A percentile compares a stretch with the other conserved stretches of the same genome.
phyloP scores from a whole-genome alignment of 1,140 invertebrate genomes.

The Halesus radiatus region DNA sequence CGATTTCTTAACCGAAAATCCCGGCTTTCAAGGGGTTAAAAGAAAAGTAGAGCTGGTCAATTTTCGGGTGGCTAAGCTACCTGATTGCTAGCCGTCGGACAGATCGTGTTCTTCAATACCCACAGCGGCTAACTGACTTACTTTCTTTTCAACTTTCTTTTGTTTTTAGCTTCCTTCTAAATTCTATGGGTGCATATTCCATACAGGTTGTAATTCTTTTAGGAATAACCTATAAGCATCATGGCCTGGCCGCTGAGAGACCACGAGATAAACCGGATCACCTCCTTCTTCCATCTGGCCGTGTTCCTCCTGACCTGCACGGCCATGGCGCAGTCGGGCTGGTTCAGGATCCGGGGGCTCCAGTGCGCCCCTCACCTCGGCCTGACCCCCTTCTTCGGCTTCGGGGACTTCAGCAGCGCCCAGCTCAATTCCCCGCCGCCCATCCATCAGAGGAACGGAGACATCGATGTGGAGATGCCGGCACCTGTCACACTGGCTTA shows the following conservation, averaged over 20 bases:
- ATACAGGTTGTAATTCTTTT: background rate
- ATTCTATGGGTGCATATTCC: too few species aligned
- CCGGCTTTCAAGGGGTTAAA: too few species aligned
- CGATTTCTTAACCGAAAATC: too few species aligned
- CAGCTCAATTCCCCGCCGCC: conserved; percentile 25
- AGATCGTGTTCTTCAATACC: too few species aligned
- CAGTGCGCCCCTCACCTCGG: conserved; percentile 69
- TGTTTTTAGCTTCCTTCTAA: too few species aligned
- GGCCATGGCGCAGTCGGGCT: conserved; percentile 69
- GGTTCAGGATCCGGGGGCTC: conserved; percentile 69
- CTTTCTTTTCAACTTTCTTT: too few species aligned
- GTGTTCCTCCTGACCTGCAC: conserved; percentile 70
- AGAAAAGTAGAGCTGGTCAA: too few species aligned
- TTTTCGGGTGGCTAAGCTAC: too few species aligned
- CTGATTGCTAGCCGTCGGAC: too few species aligned
- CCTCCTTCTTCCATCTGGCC: conserved; percentile 69
- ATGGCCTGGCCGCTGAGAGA: conserved; percentile 54
- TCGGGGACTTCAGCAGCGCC: conserved; percentile 50
- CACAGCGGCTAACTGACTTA: too few species aligned
- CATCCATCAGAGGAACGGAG: conserved; percentile 16
- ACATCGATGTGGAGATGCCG: conserved; percentile 36
- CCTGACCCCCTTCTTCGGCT: conserved; percentile 66
- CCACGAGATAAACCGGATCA: conserved; percentile 69
- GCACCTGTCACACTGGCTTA: conserved; percentile 32
- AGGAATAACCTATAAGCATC: background rate